These are phyloP conservation scores for Ascaphus truei DNA, from an alignment of 2,113 vertebrate genomes.

Conservation along the genomic window DNA sequence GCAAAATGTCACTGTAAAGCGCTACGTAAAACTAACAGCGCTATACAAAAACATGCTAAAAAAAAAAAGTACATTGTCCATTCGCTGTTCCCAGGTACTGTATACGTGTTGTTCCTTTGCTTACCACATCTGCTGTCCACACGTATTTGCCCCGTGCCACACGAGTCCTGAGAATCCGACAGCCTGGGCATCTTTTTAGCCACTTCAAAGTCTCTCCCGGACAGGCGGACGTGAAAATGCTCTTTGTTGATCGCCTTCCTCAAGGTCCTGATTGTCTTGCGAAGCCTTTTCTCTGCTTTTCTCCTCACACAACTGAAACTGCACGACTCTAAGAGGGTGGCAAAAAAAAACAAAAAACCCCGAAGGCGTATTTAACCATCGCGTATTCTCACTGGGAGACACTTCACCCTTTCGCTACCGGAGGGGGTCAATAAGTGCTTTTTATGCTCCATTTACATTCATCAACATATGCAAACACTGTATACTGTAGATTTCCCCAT, in stretches of 20 bases:
- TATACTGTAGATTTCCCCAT: too few relatives aligned
- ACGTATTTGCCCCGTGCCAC: constrained; percentile 70
- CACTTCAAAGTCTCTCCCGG: constrained; percentile 75
- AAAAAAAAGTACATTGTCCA: too few relatives aligned
- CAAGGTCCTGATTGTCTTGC: constrained; percentile 84
- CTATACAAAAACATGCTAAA: too few relatives aligned
- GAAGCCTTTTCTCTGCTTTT: constrained; percentile 85
- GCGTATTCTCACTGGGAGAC: background rate
- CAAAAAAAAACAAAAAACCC: background rate
- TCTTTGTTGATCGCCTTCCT: constrained; percentile 88
- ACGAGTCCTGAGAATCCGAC: constrained; percentile 63
- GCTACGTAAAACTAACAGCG: too few relatives aligned
- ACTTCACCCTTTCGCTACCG: background rate
- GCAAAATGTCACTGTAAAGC: too few relatives aligned
- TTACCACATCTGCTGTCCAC: constrained; percentile 84
- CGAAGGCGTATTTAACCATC: background rate
- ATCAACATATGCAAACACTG: too few relatives aligned
- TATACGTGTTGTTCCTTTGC: too few relatives aligned
- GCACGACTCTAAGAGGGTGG: constrained; percentile 76
- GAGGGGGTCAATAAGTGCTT: too few relatives aligned
- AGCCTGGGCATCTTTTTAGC: constrained; percentile 62
- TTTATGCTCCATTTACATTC: too few relatives aligned
- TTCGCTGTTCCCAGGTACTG: too few relatives aligned
- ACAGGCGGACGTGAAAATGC: constrained; percentile 85
- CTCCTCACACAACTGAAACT: constrained; percentile 79